A percentile compares a stretch with the other conserved stretches of the same genome.
These are phyloP conservation scores for Lacerta bilineata DNA, from an alignment of 2,797 vertebrate genomes.

Conservation along the genomic window DNA sequence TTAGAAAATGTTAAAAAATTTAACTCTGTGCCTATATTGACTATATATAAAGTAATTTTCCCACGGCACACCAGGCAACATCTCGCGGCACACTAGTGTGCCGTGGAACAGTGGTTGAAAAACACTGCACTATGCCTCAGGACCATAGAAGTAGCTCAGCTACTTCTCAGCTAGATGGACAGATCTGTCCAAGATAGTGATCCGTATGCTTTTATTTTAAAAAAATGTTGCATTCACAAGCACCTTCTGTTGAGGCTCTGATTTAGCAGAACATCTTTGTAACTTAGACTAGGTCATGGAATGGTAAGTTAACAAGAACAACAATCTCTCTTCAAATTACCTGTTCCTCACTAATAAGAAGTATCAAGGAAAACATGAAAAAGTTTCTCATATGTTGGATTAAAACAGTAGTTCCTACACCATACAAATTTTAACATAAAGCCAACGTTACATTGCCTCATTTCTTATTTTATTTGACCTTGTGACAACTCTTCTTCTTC, in stretches of 20 bases:
- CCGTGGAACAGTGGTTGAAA: too few relatives aligned
- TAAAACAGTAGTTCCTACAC: not conserved
- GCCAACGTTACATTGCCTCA: not conserved
- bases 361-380: not conserved
- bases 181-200: not conserved
- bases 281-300: not conserved
- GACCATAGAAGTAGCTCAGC: not conserved
- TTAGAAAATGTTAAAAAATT: too few relatives aligned
- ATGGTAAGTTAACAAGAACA: not conserved
- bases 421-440: not conserved
- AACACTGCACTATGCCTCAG: too few relatives aligned
- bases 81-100: too few relatives aligned
- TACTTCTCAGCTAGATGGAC: not conserved
- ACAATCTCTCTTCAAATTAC: not conserved
- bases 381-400: not conserved
- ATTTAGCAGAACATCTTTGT: not conserved
- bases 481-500: not conserved
- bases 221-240: not conserved
- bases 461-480: not conserved
- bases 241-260: not conserved
- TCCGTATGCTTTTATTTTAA: not conserved
- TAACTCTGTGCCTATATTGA: too few relatives aligned
- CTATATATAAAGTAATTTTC: too few relatives aligned
- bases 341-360: not conserved
- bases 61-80: too few relatives aligned